Evolutionary conservation across 2,888 invertebrate species (phyloP).

Genomic region (Pseudococcus jackbeardsleyi): DNA sequence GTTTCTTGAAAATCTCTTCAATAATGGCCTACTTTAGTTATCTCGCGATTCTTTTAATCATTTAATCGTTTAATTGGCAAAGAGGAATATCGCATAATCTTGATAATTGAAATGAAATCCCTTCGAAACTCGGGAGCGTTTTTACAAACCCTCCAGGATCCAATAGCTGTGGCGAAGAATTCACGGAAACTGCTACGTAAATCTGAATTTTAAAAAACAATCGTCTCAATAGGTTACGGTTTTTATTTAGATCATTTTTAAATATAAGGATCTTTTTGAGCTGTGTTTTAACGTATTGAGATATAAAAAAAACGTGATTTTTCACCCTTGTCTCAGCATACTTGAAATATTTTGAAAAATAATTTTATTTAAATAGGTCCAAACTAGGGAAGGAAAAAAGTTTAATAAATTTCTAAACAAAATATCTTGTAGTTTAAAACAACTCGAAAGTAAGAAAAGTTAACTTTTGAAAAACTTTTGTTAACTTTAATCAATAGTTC

Average conservation of each 20-base stretch:
- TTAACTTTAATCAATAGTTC: conserved; percentile 57
- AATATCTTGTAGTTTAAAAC: conserved; percentile 44
- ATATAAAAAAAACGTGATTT: background rate
- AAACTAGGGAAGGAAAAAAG: background rate
- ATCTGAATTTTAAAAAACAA: background rate
- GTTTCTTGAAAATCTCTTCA: background rate
- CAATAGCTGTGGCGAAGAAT: background rate
- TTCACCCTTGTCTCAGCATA: background rate
- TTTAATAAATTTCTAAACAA: conserved; percentile 51
- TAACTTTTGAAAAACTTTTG: conserved; percentile 55
- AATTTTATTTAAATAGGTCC: background rate
- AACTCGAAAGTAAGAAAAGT: conserved; percentile 52
- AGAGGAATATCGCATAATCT: conserved; percentile 62
- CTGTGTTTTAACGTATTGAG: background rate
- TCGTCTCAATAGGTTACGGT: background rate
- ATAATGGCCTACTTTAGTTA: background rate
- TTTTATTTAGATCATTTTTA: background rate
- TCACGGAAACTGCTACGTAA: background rate
- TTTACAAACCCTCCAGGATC: background rate
- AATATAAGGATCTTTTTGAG: background rate
- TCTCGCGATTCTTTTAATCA: conserved; percentile 52
- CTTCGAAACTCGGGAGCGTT: conserved; percentile 42
- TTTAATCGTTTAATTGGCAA: conserved; percentile 63
- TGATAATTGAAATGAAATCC: conserved; percentile 61
- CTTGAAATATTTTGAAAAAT: background rate